phyloP scores from a whole-genome alignment of 2,888 invertebrate species.

The Eumacrocentrus americanus region DNA sequence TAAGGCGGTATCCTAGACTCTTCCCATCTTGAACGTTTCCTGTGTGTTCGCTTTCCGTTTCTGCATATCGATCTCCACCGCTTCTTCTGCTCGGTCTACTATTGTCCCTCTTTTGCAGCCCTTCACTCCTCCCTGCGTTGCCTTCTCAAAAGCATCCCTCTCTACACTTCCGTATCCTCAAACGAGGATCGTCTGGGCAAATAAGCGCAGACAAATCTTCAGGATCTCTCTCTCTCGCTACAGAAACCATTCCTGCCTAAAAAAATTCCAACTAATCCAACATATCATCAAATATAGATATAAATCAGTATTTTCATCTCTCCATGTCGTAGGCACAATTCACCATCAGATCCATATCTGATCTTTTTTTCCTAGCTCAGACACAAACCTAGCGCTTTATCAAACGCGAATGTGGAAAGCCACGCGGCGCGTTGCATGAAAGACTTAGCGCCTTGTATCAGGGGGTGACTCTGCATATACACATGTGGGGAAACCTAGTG shows the following conservation, averaged over 20 bases:
- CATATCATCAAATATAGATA: too few species aligned
- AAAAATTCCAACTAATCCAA: too few species aligned
- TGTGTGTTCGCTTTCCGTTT: background rate
- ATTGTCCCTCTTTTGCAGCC: background rate
- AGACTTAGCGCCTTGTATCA: background rate
- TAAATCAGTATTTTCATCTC: background rate
- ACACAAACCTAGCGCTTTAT: too few species aligned
- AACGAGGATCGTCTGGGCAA: background rate
- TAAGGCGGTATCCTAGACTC: background rate
- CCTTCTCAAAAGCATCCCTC: background rate
- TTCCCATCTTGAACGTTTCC: background rate
- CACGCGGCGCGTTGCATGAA: too few species aligned
- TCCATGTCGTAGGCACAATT: background rate
- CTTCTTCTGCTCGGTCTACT: background rate
- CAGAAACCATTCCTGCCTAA: too few species aligned
- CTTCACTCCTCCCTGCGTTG: background rate
- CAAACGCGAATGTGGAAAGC: too few species aligned
- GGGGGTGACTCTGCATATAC: slow-evolving; percentile 23
- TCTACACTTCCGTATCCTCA: background rate
- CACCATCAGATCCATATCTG: too few species aligned
- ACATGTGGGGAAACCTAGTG: slow-evolving; percentile 38
- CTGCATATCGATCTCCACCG: slow-evolving; percentile 7
- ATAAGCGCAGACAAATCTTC: too few species aligned
- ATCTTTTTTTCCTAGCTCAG: too few species aligned
- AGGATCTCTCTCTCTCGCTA: too few species aligned